Evolutionary conservation across 2,797 vertebrate species (phyloP), one percentile per base, ranked within the genome.

Genomic region (Darevskia mixta): DNA sequence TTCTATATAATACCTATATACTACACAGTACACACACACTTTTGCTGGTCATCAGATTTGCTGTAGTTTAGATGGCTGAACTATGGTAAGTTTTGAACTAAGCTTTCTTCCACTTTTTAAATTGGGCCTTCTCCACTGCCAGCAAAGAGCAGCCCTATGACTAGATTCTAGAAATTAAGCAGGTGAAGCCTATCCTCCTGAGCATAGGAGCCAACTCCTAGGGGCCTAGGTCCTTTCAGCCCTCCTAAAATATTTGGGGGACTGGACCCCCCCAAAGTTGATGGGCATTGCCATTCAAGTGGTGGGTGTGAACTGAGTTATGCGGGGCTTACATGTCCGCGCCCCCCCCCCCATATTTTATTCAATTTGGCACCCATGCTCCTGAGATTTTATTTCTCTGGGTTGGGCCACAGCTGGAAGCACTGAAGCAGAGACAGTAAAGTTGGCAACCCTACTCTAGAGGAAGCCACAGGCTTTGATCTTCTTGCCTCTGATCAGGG

Each of bases 1-100:
- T 69, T 69, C 67, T 27, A 69, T 10, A 23, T 29, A 41, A n/a
- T 5, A 45, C 35, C 13, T 41, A 23, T 32, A 55, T n/a, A 38
- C 8, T 71, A 13, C 18, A 75, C 5, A n/a, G n/a, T n/a, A 73
- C 17, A 75, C 5, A 73, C 43, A 64, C 41, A 88, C 89, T 91
- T 92, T 88, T 88, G 76, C 86, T 90, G 83, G 92, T 91, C 88
- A 81, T 91, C 90, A 89, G 90, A 94, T 91, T 87, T 86, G 85
- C 49, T 20, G 45, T 23, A 76, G 82, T 90, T 83, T 23, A 83
- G 85, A 55, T n/a, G 35, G 15, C 38, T 76, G 43, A 67, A 43
- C 66, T 41, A n/a, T n/a, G n/a, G n/a, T n/a, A 71, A n/a, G 29
- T n/a, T 27, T 69, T 29, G 13, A 88, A 76, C 0, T 20, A 78